Conservation (phyloP, 1,140 invertebrate genomes). For the Ruditapes philippinarum region DNA sequence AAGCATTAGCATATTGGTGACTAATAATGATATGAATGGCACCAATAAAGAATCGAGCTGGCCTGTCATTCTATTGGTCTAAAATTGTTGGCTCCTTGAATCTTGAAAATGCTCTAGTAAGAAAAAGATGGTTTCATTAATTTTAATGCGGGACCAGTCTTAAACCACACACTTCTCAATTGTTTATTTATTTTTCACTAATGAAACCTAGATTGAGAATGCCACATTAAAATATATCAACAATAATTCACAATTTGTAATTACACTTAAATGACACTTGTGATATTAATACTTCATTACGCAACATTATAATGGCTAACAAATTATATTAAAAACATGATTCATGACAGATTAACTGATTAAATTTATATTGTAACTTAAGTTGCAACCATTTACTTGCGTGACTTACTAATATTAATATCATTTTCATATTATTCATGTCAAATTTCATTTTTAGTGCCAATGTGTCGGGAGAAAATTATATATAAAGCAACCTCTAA, state of each 20-base stretch:
- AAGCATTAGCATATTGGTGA: too few species aligned
- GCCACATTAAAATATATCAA: background rate
- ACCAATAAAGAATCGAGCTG: too few species aligned
- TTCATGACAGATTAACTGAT: conserved; percentile 21
- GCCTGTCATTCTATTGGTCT: too few species aligned
- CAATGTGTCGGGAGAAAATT: conserved; percentile 54
- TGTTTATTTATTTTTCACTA: too few species aligned
- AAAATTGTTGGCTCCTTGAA: too few species aligned
- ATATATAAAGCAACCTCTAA: conserved; percentile 48
- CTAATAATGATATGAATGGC: too few species aligned
- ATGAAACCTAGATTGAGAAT: background rate
- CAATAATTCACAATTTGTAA: background rate
- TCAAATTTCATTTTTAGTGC: conserved; percentile 69
- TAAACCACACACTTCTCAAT: too few species aligned
- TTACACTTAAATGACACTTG: background rate
- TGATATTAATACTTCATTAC: conserved; percentile 7
- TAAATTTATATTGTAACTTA: background rate
- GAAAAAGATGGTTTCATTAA: too few species aligned
- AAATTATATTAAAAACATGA: background rate
- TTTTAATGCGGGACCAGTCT: too few species aligned
- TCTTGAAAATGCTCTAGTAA: too few species aligned
- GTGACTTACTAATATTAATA: conserved; percentile 58
- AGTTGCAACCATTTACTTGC: conserved; percentile 30
- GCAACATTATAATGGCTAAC: background rate
- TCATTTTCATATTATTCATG: conserved; percentile 70